These are phyloP conservation scores for Leuctra nigra DNA, from an alignment of 2,888 invertebrate genomes.

Conservation along the genomic window DNA sequence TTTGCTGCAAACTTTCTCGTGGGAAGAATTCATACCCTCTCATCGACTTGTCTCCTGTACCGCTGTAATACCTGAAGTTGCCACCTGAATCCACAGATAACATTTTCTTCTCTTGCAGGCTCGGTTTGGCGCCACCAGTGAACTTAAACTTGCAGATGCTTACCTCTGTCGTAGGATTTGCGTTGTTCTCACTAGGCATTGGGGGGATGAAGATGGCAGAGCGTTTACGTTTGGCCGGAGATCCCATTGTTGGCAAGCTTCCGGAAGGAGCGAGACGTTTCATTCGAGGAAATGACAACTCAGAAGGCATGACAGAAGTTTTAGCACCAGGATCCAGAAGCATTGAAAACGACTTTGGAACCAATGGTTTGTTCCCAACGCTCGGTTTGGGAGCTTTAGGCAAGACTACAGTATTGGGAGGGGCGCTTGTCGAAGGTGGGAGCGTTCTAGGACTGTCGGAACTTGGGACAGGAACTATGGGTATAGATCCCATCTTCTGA, in stretches of 20 bases:
- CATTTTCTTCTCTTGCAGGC: slow-evolving; percentile 86
- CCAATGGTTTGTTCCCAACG: slow-evolving; percentile 8
- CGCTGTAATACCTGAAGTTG: slow-evolving; percentile 80
- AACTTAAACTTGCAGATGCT: slow-evolving; percentile 92
- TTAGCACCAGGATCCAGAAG: slow-evolving; percentile 20
- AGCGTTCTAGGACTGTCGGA: slow-evolving; percentile 13
- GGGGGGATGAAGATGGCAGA: slow-evolving; percentile 82
- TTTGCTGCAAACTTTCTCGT: slow-evolving; percentile 58
- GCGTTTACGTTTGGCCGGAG: slow-evolving; percentile 61
- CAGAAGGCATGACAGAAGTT: slow-evolving; percentile 19
- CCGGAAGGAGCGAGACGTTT: slow-evolving; percentile 24
- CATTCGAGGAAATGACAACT: slow-evolving; percentile 25
- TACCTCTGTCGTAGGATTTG: slow-evolving; percentile 75
- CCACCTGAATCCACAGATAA: slow-evolving; percentile 84
- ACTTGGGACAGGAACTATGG: slow-evolving; percentile 22
- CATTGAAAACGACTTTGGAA: slow-evolving; percentile 25
- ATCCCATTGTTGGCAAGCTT: slow-evolving; percentile 18
- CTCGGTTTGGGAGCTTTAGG: slow-evolving; percentile 2
- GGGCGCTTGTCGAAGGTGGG: not conserved
- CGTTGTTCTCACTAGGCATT: slow-evolving; percentile 64
- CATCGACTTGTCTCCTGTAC: slow-evolving; percentile 74
- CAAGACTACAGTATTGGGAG: slow-evolving; percentile 33
- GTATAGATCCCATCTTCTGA: slow-evolving; percentile 57
- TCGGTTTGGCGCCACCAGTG: slow-evolving; percentile 84
- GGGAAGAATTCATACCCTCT: slow-evolving; percentile 71